Evolutionary conservation across 2,113 vertebrate genomes (phyloP), one percentile per base, ranked within the genome.

Genomic region (Picathartes gymnocephalus): DNA sequence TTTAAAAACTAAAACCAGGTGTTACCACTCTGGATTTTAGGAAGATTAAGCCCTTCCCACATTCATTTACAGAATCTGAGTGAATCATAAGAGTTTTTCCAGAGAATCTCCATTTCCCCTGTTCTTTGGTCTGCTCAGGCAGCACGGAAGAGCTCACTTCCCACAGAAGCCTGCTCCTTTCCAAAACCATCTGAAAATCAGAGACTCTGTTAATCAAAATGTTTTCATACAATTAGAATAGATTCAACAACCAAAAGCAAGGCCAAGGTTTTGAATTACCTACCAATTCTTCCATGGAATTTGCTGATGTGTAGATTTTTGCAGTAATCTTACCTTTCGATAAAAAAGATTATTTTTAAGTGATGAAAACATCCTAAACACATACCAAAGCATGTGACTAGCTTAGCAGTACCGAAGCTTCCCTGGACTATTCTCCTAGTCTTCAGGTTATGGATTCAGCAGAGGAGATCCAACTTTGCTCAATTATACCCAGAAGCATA

Each of bases 1-100:
- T 78, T 77, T 39, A 62, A 56, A 85, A 96, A 93, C 90, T 78
- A 51, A 90, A 95, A 39, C 78, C 96, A 96, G 92, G 92, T 95
- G 92, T 78, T 68, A 81, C 22, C 60, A 62, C 69, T 73, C 77
- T 7, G 15, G 47, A 72, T 77, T 88, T 90, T 10, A 25, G 31
- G 4, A 9, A 70, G 47, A 81, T 42, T 71, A 86, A 95, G 68
- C 56, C 40, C 82, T 25, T 21, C 31, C 58, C 44, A 68, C 64
- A 66, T 22, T 31, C 31, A 58, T 92, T 90, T 92, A 77, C 68
- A 80, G 33, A 77, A 45, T 19, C 1, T 2, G 13, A 76, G 40
- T 61, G 37, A 85, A 68, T 65, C 70, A 50, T 24, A 39, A 27
- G 33, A 42, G 39, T 12, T 71, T 54, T 92, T 83, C 70, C 86